Percentiles rank a stretch among this genome's conserved stretches.
Evolutionary conservation across 2,888 invertebrate species (phyloP).

Genomic region (Fissipunctia ypsillon): DNA sequence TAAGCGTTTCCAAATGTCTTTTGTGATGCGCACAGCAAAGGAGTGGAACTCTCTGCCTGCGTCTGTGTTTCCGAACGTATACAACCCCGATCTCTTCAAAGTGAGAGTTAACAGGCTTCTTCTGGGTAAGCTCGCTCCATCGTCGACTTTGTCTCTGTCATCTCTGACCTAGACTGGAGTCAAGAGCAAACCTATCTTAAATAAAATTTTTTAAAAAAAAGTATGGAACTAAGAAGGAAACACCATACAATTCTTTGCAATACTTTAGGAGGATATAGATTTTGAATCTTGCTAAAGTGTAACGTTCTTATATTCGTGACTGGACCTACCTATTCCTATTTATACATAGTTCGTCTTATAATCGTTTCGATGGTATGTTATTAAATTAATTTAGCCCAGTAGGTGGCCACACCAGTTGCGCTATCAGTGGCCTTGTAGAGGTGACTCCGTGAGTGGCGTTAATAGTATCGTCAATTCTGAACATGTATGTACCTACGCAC

Average conservation of each 20-base stretch:
- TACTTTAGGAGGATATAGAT: neutral
- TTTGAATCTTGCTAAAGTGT: neutral
- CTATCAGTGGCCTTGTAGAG: conserved; percentile 16
- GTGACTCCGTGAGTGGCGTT: neutral
- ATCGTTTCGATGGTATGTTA: conserved; percentile 18
- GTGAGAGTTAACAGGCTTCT: no score
- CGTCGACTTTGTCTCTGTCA: no score
- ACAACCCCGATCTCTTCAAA: no score
- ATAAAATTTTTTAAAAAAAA: no score
- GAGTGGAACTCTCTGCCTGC: no score
- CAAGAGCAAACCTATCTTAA: no score
- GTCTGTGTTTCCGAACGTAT: no score
- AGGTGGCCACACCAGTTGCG: conserved; percentile 27
- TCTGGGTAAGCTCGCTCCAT: no score
- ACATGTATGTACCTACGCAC: neutral
- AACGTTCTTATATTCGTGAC: neutral
- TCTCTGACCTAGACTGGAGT: no score
- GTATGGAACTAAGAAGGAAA: neutral
- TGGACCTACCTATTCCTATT: neutral
- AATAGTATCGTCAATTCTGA: conserved; percentile 22
- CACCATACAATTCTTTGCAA: neutral
- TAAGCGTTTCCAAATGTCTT: no score
- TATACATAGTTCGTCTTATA: conserved; percentile 1
- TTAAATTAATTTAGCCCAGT: conserved; percentile 17
- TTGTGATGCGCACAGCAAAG: no score